These are phyloP conservation scores for Agonopterix heracliana DNA, from an alignment of 2,888 invertebrate species.

Conservation along the genomic window DNA sequence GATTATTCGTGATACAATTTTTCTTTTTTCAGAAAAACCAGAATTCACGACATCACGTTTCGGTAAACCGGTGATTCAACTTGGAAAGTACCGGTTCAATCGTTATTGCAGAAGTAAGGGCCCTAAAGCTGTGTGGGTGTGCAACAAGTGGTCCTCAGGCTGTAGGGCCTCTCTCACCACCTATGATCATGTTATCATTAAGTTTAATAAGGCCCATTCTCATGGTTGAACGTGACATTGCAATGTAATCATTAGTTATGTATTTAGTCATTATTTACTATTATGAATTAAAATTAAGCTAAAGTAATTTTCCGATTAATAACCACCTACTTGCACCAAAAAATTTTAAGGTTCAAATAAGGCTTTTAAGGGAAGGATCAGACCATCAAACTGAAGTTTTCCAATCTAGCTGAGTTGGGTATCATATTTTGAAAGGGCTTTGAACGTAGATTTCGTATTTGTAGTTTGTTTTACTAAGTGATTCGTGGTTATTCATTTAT, in stretches of 20 bases:
- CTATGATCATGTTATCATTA: slow-evolving; percentile 14
- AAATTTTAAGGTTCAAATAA: no score
- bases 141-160: slow-evolving; percentile 18
- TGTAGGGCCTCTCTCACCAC: slow-evolving; percentile 29
- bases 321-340: no score
- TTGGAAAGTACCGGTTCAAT: slow-evolving; percentile 19
- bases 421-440: no score
- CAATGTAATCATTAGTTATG: slow-evolving; percentile 20
- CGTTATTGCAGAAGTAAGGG: slow-evolving; percentile 8
- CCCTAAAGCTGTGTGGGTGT: slow-evolving; percentile 21
- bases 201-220: slow-evolving; percentile 9
- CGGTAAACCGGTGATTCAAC: slow-evolving; percentile 15
- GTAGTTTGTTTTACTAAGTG: no score
- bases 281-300: slow-evolving; percentile 7
- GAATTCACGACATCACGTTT: slow-evolving; percentile 16
- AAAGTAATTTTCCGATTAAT: neutral
- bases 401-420: no score
- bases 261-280: slow-evolving; percentile 19
- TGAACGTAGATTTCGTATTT: no score
- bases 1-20: no score
- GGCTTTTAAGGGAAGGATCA: no score
- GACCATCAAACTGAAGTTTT: no score
- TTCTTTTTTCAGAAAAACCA: no score
- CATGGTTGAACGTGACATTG: slow-evolving; percentile 2
- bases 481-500: no score